Conservation (phyloP, 2,113 vertebrate species). For the Ammodytes dubius region DNA sequence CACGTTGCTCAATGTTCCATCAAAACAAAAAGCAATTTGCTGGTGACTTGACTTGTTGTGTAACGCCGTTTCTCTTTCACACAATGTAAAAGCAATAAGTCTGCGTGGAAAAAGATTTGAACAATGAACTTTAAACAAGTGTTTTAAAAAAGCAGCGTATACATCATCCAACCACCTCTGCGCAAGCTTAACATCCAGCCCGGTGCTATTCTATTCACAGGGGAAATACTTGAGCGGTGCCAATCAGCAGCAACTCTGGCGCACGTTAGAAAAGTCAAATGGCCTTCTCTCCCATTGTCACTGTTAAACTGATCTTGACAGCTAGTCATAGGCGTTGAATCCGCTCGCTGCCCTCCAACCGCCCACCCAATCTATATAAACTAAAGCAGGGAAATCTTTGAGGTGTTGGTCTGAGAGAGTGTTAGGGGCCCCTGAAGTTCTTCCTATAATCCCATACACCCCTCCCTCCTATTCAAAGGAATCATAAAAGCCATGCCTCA, state of each 20-base stretch:
- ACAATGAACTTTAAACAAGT: constrained; percentile 36
- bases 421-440: constrained; percentile 66
- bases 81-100: constrained; percentile 17
- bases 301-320: constrained; percentile 82
- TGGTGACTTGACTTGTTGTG: background rate
- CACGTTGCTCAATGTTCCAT: constrained; percentile 7
- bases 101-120: constrained; percentile 28
- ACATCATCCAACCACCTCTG: constrained; percentile 41
- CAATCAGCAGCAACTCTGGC: constrained; percentile 65
- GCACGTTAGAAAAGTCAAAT: constrained; percentile 80
- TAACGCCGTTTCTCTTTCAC: constrained; percentile 2
- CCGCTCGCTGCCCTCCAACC: constrained; percentile 53
- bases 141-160: constrained; percentile 40
- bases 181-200: constrained; percentile 55
- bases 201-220: constrained; percentile 35
- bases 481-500: constrained; percentile 78
- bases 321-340: constrained; percentile 70
- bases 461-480: constrained; percentile 66
- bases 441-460: constrained; percentile 62
- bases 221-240: constrained; percentile 58
- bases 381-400: constrained; percentile 75
- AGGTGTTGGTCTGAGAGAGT: constrained; percentile 70
- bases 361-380: constrained; percentile 70
- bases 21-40: constrained; percentile 33
- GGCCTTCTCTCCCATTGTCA: constrained; percentile 81